Percentiles rank a stretch among this genome's conserved stretches.
phyloP scores from a whole-genome alignment of 2,113 vertebrate species.

The Odocoileus hemionus region DNA sequence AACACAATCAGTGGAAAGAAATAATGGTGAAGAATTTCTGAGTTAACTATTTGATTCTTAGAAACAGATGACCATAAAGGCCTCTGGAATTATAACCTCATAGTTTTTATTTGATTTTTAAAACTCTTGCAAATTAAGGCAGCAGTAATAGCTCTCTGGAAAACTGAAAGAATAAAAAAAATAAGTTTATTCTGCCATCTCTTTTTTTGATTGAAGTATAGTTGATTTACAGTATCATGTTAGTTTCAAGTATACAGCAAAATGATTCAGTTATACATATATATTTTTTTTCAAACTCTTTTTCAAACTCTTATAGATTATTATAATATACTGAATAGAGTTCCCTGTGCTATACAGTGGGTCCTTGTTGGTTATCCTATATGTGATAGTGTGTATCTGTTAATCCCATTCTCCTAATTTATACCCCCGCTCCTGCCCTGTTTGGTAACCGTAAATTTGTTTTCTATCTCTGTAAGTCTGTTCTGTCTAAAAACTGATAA shows the following conservation, averaged over 20 bases:
- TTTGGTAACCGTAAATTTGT: not conserved
- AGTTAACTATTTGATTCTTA: not conserved
- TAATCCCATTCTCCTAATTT: not conserved
- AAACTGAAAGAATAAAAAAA: not conserved
- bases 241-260: not conserved
- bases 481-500: not conserved
- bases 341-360: not conserved
- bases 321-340: not conserved
- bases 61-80: not conserved
- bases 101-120: not conserved
- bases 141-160: not conserved
- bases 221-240: not conserved
- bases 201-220: not conserved
- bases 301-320: not conserved
- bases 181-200: not conserved
- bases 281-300: not conserved
- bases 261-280: not conserved
- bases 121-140: not conserved
- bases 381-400: not conserved
- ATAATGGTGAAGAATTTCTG: not conserved
- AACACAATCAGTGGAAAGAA: conserved; percentile 8
- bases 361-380: not conserved
- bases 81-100: not conserved
- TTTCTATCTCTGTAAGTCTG: not conserved
- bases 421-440: not conserved